Evolutionary conservation across 1,140 invertebrate genomes (phyloP), one percentile per base, ranked within the genome.

Genomic region (Drosophila cardini): DNA sequence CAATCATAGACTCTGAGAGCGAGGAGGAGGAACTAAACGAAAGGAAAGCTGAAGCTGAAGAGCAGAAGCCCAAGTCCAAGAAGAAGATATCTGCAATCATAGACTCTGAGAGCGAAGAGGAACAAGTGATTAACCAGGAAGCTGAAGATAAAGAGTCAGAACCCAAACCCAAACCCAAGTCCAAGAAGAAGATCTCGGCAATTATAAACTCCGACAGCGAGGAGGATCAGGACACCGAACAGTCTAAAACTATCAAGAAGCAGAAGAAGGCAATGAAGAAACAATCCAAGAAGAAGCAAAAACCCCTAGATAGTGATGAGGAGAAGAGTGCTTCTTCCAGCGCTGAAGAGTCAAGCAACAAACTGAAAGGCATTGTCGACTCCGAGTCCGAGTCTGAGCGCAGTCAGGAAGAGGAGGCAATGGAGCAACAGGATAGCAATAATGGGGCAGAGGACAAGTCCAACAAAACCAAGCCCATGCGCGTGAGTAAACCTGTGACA

Each of bases 181-280:
- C 38, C 1, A 68, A 15, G 1, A 79, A 56, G 10, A 48, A 63
- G 13, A 71, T 57, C 43, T 64, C 32, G 6, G 43, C 69, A 2
- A 26, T 89, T 4, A 76, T 84, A n/a, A 72, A 81, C 45, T 70
- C 84, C 3, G 84, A 89, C 8, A 81, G 71, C 60, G 78, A 87
- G 7, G 21, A 57, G 10, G 75, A 82, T 8, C 21, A 18, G 9
- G 2, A 21, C 10, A 46, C 18, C 16, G 5, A 46, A 48, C 11
- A 68, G 21, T 26, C 21, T 26, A 26, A 26, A 4, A 4, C 21
- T 26, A 2, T 26, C 21, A 26, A 26, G n/a, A 4, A 71, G 32
- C 18, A 9, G 10, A 85, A 67, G 40, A 68, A 82, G 43, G 71
- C 57, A 6, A 65, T 40, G 21, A 90, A 76, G 43, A 89, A 69